Evolutionary conservation across 64 coral and sea anemone species (phyloP), one percentile per base, ranked within the genome.

Genomic region (Montipora efflorescens): DNA sequence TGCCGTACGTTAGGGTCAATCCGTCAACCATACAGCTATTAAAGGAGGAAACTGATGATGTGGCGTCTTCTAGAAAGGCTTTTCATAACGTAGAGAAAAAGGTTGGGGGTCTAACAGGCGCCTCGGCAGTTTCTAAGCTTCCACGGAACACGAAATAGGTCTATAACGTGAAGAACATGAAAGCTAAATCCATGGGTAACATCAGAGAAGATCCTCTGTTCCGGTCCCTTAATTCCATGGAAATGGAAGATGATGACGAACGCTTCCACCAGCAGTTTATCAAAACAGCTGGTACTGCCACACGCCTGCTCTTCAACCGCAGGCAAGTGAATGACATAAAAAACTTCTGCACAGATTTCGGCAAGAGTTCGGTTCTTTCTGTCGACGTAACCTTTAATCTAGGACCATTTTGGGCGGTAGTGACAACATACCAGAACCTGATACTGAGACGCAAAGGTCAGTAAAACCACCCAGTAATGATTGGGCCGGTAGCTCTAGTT

Each of bases 191-290:
- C 71, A 74, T 74, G 71, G 71, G 19, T 21, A 74, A 4, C 71
- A 74, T 74, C 71, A 74, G 71, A 74, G 71, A 74, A 74, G 71
- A 74, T 74, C 71, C 8, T 74, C 21, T 74, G 19, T 74, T 74
- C n/a, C 7, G 71, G 71, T 74, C 71, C 71, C n/a, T 19, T 19
- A 74, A 74, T 74, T 74, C 71, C 71, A 74, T 74, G 71, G 71
- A 74, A 74, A 74, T 74, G 19, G 71, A 74, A 74, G 71, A 74
- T 74, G 66, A 69, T 69, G 19, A 74, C 71, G 19, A 74, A 74
- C 71, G 71, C 71, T 74, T 74, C 71, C 71, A 74, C 8, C 71
- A 74, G 19, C 71, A 74, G 71, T 74, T 74, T 74, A 74, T 74
- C 8, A 74, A 74, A 74, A 74, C 71, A 2, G 71, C 71, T 74